Evolutionary conservation across 2,888 invertebrate genomes (phyloP), one percentile per base, ranked within the genome.

Genomic region (Phyllotreta striolata): DNA sequence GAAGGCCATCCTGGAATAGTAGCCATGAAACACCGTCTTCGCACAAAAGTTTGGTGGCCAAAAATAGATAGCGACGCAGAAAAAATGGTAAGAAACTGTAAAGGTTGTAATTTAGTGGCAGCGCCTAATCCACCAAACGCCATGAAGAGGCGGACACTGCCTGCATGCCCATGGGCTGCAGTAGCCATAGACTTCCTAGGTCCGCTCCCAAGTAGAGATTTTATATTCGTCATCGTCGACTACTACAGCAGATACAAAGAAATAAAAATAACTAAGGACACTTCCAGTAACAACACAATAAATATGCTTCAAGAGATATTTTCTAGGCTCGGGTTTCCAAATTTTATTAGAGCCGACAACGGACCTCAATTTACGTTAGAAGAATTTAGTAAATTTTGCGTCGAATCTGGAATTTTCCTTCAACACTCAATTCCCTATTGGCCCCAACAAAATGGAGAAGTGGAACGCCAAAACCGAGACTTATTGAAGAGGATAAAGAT

Each of bases 1-100:
- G 71, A 77, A 63, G 77, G 79, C 64, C 79, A 80, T 43, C 78
- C 78, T 0, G 78, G 78, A 1, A 75, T 77, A 1, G 76, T 74
- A 0, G 58, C 73, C 0, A 79, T 79, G 77, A 80, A 79, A 59
- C 62, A 65, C 6, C 63, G 77, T 10, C 59, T 79, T 1, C 55
- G 79, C 3, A 71, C 75, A 0, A 79, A 79, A 69, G 79, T 78
- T 3, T 79, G 78, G 77, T 70, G 66, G 68, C 66, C 65, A 7
- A 54, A 78, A 76, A 69, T 37, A 66, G 77, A 51, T 61, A 75
- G 5, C 37, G 78, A 66, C 3, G 66, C 63, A 12, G 69, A 71
- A 63, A 68, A 65, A 47, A n/a, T 55, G 4, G 66, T 68, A 1
- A 63, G 59, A 52, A 4, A n/a, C 8, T 71, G 71, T 60, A 67